Conservation (phyloP, 2,113 vertebrate genomes). For the Blennius ocellaris region DNA sequence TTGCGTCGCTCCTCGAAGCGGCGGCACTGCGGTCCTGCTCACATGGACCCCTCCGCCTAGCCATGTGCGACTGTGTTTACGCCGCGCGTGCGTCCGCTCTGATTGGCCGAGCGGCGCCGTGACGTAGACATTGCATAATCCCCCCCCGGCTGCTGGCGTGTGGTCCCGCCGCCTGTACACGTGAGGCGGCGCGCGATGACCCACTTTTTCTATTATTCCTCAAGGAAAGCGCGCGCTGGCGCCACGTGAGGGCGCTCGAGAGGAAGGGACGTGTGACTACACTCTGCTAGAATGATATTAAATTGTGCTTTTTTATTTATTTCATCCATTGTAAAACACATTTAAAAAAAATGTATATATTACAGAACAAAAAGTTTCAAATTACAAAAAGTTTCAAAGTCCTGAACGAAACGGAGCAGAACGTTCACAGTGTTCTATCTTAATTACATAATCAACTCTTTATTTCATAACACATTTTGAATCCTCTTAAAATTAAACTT, state of each 20-base stretch:
- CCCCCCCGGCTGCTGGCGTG: conserved; percentile 50
- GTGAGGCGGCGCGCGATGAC: conserved; percentile 79
- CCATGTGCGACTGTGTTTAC: conserved; percentile 94
- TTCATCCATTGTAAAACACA: no score
- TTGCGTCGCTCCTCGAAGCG: conserved; percentile 31
- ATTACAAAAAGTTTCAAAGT: no score
- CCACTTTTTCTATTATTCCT: conserved; percentile 73
- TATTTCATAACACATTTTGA: no score
- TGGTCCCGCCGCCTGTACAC: conserved; percentile 80
- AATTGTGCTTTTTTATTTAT: no score
- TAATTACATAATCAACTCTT: no score
- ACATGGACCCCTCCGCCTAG: conserved; percentile 87
- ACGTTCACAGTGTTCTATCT: no score
- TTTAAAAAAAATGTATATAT: no score
- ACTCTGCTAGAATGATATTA: no score
- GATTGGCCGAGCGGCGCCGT: conserved; percentile 84
- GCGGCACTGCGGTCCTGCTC: conserved; percentile 77
- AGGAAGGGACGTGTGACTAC: no score
- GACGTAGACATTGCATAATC: conserved; percentile 90
- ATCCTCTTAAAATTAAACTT: no score
- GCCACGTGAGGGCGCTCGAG: conserved; percentile 76
- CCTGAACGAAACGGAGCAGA: no score
- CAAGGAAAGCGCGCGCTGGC: conserved; percentile 50
- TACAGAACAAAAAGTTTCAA: no score
- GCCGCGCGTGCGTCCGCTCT: conserved; percentile 80